Conservation (phyloP, 2,797 vertebrate genomes). For the Scyliorhinus canicula region DNA sequence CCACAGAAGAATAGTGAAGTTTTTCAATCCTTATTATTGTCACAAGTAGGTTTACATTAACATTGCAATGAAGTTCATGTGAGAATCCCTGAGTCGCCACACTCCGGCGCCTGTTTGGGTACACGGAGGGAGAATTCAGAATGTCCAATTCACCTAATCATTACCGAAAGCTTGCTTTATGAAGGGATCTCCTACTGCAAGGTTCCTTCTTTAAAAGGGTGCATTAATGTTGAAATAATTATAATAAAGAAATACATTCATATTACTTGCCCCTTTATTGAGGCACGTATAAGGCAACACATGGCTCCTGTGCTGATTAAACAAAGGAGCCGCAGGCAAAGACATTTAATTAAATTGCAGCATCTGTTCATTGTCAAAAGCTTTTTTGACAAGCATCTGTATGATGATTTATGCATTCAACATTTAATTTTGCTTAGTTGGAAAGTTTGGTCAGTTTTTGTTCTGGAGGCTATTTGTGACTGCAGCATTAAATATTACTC, state of each 20-base stretch:
- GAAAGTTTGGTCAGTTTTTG: neutral
- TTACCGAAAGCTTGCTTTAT: neutral
- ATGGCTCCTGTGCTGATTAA: slow-evolving; percentile 11
- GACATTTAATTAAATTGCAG: slow-evolving; percentile 19
- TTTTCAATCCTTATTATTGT: too few species aligned
- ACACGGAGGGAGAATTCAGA: too few species aligned
- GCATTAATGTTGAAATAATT: neutral
- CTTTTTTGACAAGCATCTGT: neutral
- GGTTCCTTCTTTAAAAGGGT: neutral
- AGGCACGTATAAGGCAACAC: neutral
- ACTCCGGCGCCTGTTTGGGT: too few species aligned
- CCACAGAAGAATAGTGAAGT: neutral
- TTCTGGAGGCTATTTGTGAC: neutral
- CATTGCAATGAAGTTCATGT: too few species aligned
- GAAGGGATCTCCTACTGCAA: neutral
- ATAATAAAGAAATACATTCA: neutral
- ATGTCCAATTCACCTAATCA: too few species aligned
- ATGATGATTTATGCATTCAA: neutral
- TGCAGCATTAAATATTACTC: too few species aligned
- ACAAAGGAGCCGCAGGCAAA: neutral
- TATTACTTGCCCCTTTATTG: neutral
- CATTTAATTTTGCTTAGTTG: neutral
- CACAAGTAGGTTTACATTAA: too few species aligned
- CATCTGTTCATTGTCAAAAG: slow-evolving; percentile 21
- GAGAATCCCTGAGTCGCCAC: too few species aligned